Evolutionary conservation across 2,888 invertebrate genomes (phyloP), one percentile per base, ranked within the genome.

Genomic region (Lysandra coridon): DNA sequence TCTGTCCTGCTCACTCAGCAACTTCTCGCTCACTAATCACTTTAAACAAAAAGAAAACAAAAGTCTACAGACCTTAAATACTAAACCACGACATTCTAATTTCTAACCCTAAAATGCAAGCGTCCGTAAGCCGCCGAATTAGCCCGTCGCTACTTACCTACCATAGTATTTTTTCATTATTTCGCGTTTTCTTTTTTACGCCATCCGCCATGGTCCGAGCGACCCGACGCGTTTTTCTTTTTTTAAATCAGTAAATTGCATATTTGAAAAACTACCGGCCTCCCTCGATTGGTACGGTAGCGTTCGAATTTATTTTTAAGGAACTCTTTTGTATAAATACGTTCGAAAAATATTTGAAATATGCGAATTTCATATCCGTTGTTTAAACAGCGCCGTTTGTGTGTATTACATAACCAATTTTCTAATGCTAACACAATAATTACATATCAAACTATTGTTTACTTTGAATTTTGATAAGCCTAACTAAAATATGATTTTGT

Each of bases 231-330:
- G 82, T 80, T 81, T 83, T 84, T 84, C 83, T 90, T 89, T 87
- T 90, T 91, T 91, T 89, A 91, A 93, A 93, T 93, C 93, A 92
- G 91, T 91, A 93, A 94, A 93, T 93, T 93, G 93, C 93, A 93
- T 93, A 94, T 94, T 92, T 92, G 92, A 92, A 92, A 93, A 93
- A 93, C 92, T 93, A 93, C 90, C 88, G 87, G 87, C 83, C 83
- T 82, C 84, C 85, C 84, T 85, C 87, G 86, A 87, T 87, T 86
- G 86, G 84, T 85, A 85, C 83, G 83, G 83, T 83, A 82, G 81
- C 80, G 83, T 82, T 83, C 81, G 82, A 81, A 83, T 83, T 84
- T 84, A 82, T 83, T 83, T 83, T 83, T 81, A 82, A 83, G 81
- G 81, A 81, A 82, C 78, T 80, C 79, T 81, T 82, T 79, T 82